Percentiles rank a stretch among this genome's conserved stretches.
Evolutionary conservation across 1,140 invertebrate genomes (phyloP).

Genomic region (Neodiprion fabricii): DNA sequence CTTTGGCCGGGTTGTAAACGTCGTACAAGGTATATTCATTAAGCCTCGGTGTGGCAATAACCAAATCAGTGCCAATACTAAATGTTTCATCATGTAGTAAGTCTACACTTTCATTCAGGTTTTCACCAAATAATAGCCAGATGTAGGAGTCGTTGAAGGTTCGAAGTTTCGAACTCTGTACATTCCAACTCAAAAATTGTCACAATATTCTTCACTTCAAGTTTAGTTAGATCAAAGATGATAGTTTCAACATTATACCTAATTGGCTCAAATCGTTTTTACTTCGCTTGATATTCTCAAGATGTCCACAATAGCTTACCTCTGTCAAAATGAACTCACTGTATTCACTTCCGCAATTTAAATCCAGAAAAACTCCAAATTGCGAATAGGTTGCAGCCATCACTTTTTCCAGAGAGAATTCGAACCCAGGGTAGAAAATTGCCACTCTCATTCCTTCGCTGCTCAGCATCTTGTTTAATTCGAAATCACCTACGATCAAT

Average conservation of each 20-base stretch:
- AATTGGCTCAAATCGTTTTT: not conserved
- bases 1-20: conserved; percentile 45
- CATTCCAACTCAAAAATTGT: conserved; percentile 1
- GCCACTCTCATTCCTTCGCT: conserved; percentile 34
- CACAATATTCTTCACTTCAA: not conserved
- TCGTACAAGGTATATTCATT: conserved; percentile 35
- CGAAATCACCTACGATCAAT: conserved; percentile 31
- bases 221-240: not conserved
- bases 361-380: conserved; percentile 38
- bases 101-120: conserved; percentile 26
- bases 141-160: conserved; percentile 41
- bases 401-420: conserved; percentile 30
- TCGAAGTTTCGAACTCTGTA: conserved; percentile 32
- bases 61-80: conserved; percentile 40
- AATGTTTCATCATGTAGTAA: conserved; percentile 39
- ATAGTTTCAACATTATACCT: conserved; percentile 4
- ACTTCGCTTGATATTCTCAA: not conserved
- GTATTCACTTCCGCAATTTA: conserved; percentile 32
- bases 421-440: conserved; percentile 23
- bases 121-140: conserved; percentile 41
- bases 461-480: conserved; percentile 35
- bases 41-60: conserved; percentile 30
- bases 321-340: conserved; percentile 32
- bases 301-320: conserved; percentile 21
- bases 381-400: conserved; percentile 28